Percentiles rank a stretch among this genome's conserved stretches.
Conservation (phyloP, 1,140 invertebrate genomes). For the Antheraea pernyi region DNA sequence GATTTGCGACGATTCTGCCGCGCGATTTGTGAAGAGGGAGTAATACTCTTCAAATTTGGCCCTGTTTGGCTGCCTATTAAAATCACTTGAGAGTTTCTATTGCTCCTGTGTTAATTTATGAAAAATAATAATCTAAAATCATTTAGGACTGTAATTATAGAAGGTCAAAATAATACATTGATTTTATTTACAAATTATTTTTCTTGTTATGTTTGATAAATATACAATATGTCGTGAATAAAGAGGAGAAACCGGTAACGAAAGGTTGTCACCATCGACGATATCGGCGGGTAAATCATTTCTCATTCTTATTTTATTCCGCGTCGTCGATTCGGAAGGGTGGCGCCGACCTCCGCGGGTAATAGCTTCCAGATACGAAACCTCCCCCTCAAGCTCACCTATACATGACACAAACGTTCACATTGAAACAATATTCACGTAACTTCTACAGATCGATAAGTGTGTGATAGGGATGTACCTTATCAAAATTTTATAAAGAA, state of each 20-base stretch:
- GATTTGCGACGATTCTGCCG: conserved; percentile 71
- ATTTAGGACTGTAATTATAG: not conserved
- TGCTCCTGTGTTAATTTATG: conserved; percentile 26
- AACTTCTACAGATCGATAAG: conserved; percentile 49
- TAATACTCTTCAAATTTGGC: conserved; percentile 71
- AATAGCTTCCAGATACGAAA: conserved; percentile 61
- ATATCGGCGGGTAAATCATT: conserved; percentile 56
- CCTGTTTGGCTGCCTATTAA: conserved; percentile 72
- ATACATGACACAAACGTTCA: conserved; percentile 56
- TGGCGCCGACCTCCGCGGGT: conserved; percentile 38
- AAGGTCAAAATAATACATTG: too few relatives aligned
- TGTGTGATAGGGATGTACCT: conserved; percentile 17
- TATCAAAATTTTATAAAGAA: not conserved
- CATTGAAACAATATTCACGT: conserved; percentile 67
- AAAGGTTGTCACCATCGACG: conserved; percentile 36
- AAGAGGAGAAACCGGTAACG: conserved; percentile 27
- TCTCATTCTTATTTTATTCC: conserved; percentile 66
- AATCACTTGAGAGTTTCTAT: conserved; percentile 61
- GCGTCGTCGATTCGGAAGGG: conserved; percentile 37
- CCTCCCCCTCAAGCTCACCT: conserved; percentile 49
- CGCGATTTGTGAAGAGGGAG: conserved; percentile 75
- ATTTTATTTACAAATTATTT: conserved; percentile 2
- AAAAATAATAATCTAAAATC: not conserved
- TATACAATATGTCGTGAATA: conserved; percentile 47
- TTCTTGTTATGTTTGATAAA: conserved; percentile 33